Conservation (phyloP, 2,113 vertebrate species). For the Anseranas semipalmata region DNA sequence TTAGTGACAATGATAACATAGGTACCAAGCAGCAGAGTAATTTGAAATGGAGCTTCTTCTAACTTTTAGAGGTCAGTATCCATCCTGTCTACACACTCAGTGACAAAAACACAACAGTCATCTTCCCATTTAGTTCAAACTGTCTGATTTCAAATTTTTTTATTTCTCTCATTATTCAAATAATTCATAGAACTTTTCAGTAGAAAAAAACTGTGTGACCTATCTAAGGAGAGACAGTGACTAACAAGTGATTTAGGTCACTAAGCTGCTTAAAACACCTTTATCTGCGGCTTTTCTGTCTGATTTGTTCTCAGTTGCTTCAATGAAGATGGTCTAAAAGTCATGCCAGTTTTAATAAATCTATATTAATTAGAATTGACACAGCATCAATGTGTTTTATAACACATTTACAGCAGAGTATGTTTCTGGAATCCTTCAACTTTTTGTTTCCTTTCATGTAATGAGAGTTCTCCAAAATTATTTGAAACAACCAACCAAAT, state of each 20-base stretch:
- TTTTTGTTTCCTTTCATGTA: slow-evolving; percentile 29
- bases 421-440: slow-evolving; percentile 21
- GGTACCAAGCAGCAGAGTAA: not conserved
- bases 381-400: slow-evolving; percentile 1
- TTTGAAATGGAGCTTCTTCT: slow-evolving; percentile 1
- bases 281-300: slow-evolving; percentile 23
- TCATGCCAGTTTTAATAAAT: slow-evolving; percentile 24
- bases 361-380: slow-evolving; percentile 52
- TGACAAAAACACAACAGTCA: not conserved
- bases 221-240: not conserved
- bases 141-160: not conserved
- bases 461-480: slow-evolving; percentile 28
- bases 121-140: not conserved
- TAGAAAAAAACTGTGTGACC: not conserved
- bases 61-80: not conserved
- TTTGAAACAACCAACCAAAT: slow-evolving; percentile 39
- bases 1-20: not conserved
- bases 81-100: not conserved
- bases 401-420: slow-evolving; percentile 8
- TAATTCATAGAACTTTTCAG: not conserved
- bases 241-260: slow-evolving; percentile 13
- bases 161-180: not conserved
- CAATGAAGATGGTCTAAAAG: slow-evolving; percentile 35
- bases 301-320: slow-evolving; percentile 49
- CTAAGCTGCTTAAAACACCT: slow-evolving; percentile 36